Conservation (phyloP, 2,888 invertebrate genomes). For the Diaphora mendica region DNA sequence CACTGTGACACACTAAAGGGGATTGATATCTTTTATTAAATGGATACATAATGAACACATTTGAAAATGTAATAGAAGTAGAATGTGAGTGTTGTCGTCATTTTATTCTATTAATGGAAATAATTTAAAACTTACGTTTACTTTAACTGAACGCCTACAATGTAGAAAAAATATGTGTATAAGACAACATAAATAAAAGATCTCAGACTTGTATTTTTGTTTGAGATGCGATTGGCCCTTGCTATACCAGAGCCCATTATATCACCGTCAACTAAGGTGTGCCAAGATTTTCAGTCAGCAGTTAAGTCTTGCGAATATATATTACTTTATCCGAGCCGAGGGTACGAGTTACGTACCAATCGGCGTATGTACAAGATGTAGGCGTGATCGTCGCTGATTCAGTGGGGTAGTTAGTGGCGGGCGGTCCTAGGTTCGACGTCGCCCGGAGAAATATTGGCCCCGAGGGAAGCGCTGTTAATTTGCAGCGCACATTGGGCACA, state of each 20-base stretch:
- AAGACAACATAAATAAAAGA: neutral
- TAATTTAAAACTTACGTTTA: neutral
- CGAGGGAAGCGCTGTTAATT: constrained; percentile 83
- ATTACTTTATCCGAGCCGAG: constrained; percentile 78
- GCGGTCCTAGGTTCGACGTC: constrained; percentile 83
- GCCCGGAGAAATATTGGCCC: constrained; percentile 83
- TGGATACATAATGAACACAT: neutral
- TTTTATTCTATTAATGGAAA: neutral
- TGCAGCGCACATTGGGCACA: constrained; percentile 78
- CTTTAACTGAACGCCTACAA: neutral
- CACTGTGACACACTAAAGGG: neutral
- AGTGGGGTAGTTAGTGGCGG: constrained; percentile 85
- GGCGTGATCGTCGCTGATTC: constrained; percentile 86
- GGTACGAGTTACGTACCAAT: constrained; percentile 81
- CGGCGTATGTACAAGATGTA: constrained; percentile 84
- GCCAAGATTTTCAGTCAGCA: constrained; percentile 71
- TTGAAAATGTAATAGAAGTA: neutral
- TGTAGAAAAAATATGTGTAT: neutral
- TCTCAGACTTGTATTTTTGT: constrained; percentile 1
- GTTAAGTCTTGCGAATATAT: constrained; percentile 73
- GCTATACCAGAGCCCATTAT: constrained; percentile 45
- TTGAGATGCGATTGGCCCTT: constrained; percentile 43
- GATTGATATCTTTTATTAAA: neutral
- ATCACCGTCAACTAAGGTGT: constrained; percentile 54
- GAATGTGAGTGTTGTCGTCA: neutral